phyloP scores from a whole-genome alignment of 2,113 vertebrate genomes.

The Vanacampus margaritifer region DNA sequence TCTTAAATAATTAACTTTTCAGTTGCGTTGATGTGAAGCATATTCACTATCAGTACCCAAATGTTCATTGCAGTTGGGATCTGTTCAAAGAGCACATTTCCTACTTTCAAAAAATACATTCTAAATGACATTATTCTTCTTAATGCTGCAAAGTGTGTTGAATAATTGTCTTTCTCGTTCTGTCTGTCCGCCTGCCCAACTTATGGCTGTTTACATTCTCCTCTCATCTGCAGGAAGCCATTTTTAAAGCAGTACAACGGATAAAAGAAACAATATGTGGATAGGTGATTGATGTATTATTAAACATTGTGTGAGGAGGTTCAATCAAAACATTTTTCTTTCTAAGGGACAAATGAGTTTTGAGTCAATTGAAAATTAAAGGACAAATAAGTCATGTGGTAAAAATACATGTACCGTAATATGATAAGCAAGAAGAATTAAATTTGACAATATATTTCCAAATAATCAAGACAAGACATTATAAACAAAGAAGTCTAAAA shows the following conservation, averaged over 20 bases:
- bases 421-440: too few relatives aligned
- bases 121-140: not conserved
- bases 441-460: too few relatives aligned
- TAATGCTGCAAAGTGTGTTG: not conserved
- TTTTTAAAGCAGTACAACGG: not conserved
- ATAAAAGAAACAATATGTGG: not conserved
- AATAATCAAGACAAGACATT: too few relatives aligned
- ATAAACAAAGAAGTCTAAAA: too few relatives aligned
- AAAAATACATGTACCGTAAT: too few relatives aligned
- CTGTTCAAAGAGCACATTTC: not conserved
- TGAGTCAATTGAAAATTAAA: too few relatives aligned
- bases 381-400: too few relatives aligned
- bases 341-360: not conserved
- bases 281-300: not conserved
- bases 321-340: not conserved
- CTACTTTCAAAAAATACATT: not conserved
- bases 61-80: not conserved
- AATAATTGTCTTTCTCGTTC: not conserved
- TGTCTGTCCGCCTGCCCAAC: not conserved
- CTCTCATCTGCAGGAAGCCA: not conserved
- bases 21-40: not conserved
- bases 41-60: not conserved
- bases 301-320: not conserved
- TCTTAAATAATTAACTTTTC: not conserved
- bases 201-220: not conserved